phyloP scores from a whole-genome alignment of 2,888 invertebrate species.

The Ceramica pisi region DNA sequence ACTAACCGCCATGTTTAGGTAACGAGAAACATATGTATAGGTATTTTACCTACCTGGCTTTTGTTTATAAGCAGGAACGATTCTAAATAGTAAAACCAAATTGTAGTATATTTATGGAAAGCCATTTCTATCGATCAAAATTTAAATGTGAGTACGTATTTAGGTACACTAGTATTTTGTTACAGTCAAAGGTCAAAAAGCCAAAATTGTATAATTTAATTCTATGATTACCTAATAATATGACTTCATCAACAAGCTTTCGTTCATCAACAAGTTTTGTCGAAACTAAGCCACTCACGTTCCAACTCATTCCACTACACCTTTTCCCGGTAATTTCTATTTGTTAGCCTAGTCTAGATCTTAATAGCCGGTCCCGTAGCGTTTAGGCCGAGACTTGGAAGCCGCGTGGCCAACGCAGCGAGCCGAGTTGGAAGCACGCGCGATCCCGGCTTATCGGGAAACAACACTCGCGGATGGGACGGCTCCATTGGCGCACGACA shows the following conservation, averaged over 20 bases:
- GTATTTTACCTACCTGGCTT: neutral
- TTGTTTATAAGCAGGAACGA: neutral
- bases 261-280: neutral
- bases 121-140: neutral
- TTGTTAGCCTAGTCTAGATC: slow-evolving; percentile 49
- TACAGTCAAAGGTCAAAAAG: no score
- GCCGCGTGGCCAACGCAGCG: slow-evolving; percentile 56
- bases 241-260: neutral
- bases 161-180: no score
- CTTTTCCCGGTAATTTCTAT: slow-evolving; percentile 34
- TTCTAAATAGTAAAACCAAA: slow-evolving; percentile 1
- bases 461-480: slow-evolving; percentile 21
- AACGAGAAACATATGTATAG: no score
- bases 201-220: no score
- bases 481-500: slow-evolving; percentile 54
- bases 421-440: slow-evolving; percentile 57
- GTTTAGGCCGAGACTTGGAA: slow-evolving; percentile 13
- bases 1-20: no score
- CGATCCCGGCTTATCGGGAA: slow-evolving; percentile 46
- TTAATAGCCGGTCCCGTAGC: slow-evolving; percentile 32
- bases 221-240: no score
- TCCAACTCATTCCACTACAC: neutral
- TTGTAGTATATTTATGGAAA: neutral
- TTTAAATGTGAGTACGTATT: no score
- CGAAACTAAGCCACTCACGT: neutral